phyloP scores from a whole-genome alignment of 2,888 invertebrate genomes.

The Patella caerulea region DNA sequence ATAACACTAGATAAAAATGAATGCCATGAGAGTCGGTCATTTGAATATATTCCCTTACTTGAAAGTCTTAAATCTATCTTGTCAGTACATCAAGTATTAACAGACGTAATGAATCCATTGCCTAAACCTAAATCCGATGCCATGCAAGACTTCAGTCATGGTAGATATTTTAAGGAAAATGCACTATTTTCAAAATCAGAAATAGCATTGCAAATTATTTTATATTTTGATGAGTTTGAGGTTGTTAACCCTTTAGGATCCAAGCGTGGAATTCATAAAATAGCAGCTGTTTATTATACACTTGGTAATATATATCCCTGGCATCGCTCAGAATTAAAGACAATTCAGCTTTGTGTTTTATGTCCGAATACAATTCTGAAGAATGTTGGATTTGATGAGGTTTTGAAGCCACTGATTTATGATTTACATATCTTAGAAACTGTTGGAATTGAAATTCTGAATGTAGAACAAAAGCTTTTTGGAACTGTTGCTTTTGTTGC shows the following conservation, averaged over 20 bases:
- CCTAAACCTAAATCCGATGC: background rate
- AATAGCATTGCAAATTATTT: background rate
- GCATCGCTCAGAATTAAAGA: background rate
- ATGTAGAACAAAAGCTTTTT: background rate
- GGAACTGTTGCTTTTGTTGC: background rate
- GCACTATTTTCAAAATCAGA: background rate
- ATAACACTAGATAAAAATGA: background rate
- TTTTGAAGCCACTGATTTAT: constrained; percentile 8
- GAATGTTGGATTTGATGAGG: constrained; percentile 4
- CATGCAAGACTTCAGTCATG: background rate
- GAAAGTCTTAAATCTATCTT: constrained; percentile 16
- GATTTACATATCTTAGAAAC: constrained; percentile 15
- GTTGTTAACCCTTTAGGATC: constrained; percentile 21
- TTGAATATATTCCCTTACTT: background rate
- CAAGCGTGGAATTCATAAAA: constrained; percentile 14
- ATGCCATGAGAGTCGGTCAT: background rate
- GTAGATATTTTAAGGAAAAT: constrained; percentile 6
- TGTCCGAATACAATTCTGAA: background rate
- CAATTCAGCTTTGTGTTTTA: background rate
- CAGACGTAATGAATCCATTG: background rate
- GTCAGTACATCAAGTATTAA: background rate
- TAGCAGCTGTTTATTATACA: constrained; percentile 22
- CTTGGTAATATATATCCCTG: constrained; percentile 14
- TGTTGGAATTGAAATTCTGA: constrained; percentile 11
- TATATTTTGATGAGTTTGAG: constrained; percentile 27